Conservation (phyloP, 2,888 invertebrate genomes). For the Crossocerus cetratus region DNA sequence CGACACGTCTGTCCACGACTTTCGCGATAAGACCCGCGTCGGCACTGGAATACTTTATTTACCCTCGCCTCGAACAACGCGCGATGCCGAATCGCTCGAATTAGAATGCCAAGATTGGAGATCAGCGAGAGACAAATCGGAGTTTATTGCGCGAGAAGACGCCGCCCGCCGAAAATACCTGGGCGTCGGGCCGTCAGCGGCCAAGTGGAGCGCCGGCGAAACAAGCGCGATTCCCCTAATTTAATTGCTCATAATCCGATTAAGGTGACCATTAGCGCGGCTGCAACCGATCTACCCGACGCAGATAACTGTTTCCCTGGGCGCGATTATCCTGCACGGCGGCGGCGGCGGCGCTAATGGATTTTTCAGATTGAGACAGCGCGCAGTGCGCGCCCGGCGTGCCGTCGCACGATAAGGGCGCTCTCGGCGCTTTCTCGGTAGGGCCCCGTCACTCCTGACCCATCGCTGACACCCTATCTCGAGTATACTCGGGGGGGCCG, state of each 20-base stretch:
- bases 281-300: constrained; percentile 31
- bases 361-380: constrained; percentile 72
- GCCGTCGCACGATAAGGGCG: constrained; percentile 41
- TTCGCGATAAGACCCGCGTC: not conserved
- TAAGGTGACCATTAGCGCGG: constrained; percentile 68
- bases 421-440: not conserved
- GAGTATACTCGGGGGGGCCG: too few relatives aligned
- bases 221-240: constrained; percentile 68
- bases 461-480: not conserved
- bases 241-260: constrained; percentile 72
- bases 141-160: not conserved
- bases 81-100: constrained; percentile 14
- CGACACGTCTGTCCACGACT: constrained; percentile 11
- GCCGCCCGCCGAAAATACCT: not conserved
- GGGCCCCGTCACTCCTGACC: not conserved
- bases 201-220: not conserved
- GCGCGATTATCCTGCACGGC: constrained; percentile 20
- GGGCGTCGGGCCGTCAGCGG: not conserved
- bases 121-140: constrained; percentile 16
- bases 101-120: constrained; percentile 10
- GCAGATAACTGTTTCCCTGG: constrained; percentile 25
- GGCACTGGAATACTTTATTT: constrained; percentile 10
- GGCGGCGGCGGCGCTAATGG: constrained; percentile 65
- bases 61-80: constrained; percentile 7
- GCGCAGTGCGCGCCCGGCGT: constrained; percentile 46